Conservation (phyloP, 2,113 vertebrate genomes). For the Elaphurus davidianus region DNA sequence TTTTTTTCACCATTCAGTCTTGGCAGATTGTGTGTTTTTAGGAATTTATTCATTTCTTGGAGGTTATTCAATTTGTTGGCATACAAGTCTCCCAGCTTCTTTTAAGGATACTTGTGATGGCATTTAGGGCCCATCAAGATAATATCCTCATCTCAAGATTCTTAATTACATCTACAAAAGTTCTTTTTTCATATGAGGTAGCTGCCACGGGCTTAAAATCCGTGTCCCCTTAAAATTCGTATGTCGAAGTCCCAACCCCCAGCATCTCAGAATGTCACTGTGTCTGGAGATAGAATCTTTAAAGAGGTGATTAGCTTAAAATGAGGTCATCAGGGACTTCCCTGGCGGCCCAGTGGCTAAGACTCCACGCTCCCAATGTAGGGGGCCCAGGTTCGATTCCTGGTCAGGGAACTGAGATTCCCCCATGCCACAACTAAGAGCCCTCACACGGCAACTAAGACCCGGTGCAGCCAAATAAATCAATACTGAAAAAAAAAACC, state of each 20-base stretch:
- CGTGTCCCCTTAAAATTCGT: background rate
- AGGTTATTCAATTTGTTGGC: background rate
- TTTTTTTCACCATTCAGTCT: background rate
- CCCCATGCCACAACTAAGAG: background rate
- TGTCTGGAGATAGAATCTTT: background rate
- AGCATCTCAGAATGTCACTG: background rate
- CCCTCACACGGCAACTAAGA: background rate
- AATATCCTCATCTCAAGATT: background rate
- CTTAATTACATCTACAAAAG: background rate
- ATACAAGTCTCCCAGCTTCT: background rate
- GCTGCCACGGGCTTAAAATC: background rate
- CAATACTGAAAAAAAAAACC: background rate
- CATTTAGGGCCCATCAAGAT: background rate
- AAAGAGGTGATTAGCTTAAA: background rate
- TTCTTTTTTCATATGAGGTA: background rate
- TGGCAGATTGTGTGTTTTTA: background rate
- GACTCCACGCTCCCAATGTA: background rate
- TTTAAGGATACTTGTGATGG: background rate
- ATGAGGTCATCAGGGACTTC: background rate
- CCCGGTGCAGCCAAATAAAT: background rate
- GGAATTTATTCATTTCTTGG: slow-evolving; percentile 21
- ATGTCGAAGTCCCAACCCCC: background rate
- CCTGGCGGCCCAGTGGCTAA: background rate
- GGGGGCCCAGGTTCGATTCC: background rate
- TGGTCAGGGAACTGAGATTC: background rate